Evolutionary conservation across 1,140 invertebrate genomes (phyloP), one percentile per base, ranked within the genome.

Genomic region (Aphis craccivora): DNA sequence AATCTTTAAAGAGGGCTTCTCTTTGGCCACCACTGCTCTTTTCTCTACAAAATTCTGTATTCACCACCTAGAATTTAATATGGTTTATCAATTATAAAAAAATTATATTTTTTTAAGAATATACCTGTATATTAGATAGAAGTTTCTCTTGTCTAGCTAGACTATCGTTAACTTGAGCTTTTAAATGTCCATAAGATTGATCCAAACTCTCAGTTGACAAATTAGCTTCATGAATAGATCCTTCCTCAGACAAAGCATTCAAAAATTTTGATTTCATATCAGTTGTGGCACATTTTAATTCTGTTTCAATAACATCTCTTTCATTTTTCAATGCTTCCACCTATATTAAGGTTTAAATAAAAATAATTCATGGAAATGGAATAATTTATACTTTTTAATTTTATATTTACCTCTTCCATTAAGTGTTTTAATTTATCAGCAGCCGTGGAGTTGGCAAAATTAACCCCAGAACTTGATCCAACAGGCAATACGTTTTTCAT

Each of bases 181-280:
- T 97, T 87, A 99, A 95, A 30, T 98, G 97, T 53, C 97, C 97
- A 94, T 98, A 98, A n/a, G 96, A 96, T 94, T 97, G 95, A 48
- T 97, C 97, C 93, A 99, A 96, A 94, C 96, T 97, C 94, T 97
- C 97, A 2, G 97, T 96, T 0, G 98, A 98, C 87, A 99, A 94
- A 91, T 96, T 88, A 40, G 94, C 94, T 95, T 99, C 99, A 95
- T 98, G 98, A 43, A 99, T 97, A 6, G 97, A 96, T 45, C 98
- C 98, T 95, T 98, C 98, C 94, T 97, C 96, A 22, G 97, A 96
- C 94, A 99, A 95, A 2, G 98, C 97, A 86, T 95, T 95, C 91
- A 99, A 95, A 95, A 99, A 99, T 94, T 96, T 96, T 35, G 97
- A 95, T 95, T 98, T 98, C 97, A 99, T 98, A 95, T 99, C 98